These are phyloP conservation scores for Aleadryas rufinucha DNA, from an alignment of 2,113 vertebrate species.

Conservation along the genomic window DNA sequence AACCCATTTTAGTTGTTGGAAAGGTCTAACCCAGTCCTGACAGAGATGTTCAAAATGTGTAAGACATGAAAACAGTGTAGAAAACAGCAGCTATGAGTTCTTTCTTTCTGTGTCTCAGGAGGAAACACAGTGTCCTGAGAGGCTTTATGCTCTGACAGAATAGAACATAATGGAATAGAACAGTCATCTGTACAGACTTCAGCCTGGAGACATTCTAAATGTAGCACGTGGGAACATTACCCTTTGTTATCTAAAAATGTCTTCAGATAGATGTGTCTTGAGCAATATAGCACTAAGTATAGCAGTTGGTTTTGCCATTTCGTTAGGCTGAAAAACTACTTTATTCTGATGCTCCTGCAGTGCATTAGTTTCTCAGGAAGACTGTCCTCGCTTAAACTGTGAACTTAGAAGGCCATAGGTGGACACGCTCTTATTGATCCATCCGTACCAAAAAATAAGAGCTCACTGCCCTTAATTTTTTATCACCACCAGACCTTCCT, in stretches of 20 bases:
- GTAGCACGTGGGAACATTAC: neutral
- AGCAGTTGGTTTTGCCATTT: neutral
- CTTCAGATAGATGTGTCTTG: neutral
- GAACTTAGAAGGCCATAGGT: neutral
- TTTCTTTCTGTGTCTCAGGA: neutral
- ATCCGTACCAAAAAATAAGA: neutral
- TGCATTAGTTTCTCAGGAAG: neutral
- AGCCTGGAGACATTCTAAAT: neutral
- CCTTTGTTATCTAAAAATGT: neutral
- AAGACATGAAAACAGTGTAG: neutral
- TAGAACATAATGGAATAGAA: no score
- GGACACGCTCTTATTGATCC: neutral
- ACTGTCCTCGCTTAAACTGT: neutral
- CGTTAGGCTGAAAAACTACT: neutral
- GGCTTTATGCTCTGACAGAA: neutral
- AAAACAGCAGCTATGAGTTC: neutral
- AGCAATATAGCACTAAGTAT: neutral
- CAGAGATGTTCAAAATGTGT: neutral
- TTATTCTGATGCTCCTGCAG: neutral
- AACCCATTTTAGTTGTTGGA: neutral
- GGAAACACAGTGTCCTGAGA: neutral
- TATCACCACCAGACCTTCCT: neutral
- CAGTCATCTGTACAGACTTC: neutral
- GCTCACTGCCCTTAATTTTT: neutral
- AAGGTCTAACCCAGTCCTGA: neutral